These are phyloP conservation scores for Microctonus brassicae DNA, from an alignment of 2,888 invertebrate genomes.

Conservation along the genomic window DNA sequence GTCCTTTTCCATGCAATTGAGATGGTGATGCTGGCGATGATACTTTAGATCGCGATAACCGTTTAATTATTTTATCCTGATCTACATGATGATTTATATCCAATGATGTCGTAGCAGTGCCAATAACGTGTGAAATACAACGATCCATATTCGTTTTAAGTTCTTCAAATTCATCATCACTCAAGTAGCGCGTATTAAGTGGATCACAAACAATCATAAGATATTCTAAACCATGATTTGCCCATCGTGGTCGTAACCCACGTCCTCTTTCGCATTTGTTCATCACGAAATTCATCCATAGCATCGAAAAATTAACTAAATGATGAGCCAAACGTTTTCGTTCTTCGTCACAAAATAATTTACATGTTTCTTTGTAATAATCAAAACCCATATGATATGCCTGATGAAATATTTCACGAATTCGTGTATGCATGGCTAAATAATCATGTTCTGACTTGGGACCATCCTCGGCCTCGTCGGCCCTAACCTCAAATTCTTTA, in stretches of 20 bases:
- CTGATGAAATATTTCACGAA: conserved; percentile 85
- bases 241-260: conserved; percentile 88
- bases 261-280: conserved; percentile 87
- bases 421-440: conserved; percentile 75
- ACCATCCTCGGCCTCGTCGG: conserved; percentile 69
- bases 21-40: conserved; percentile 51
- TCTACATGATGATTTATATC: background rate
- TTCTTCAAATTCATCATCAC: conserved; percentile 83
- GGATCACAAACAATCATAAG: conserved; percentile 88
- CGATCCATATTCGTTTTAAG: conserved; percentile 84
- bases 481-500: conserved; percentile 73
- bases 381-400: conserved; percentile 93
- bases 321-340: conserved; percentile 73
- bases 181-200: conserved; percentile 81
- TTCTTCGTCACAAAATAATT: conserved; percentile 72
- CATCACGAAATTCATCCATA: conserved; percentile 92
- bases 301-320: conserved; percentile 79
- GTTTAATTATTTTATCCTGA: conserved; percentile 48
- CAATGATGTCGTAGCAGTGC: conserved; percentile 72
- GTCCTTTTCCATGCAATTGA: conserved; percentile 51
- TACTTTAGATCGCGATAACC: conserved; percentile 57
- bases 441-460: conserved; percentile 74
- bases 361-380: conserved; percentile 81
- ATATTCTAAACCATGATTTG: conserved; percentile 89
- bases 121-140: conserved; percentile 90